Base-by-base conservation (phyloP, 2,888 invertebrate genomes). In the Agrotis exclamationis region DNA sequence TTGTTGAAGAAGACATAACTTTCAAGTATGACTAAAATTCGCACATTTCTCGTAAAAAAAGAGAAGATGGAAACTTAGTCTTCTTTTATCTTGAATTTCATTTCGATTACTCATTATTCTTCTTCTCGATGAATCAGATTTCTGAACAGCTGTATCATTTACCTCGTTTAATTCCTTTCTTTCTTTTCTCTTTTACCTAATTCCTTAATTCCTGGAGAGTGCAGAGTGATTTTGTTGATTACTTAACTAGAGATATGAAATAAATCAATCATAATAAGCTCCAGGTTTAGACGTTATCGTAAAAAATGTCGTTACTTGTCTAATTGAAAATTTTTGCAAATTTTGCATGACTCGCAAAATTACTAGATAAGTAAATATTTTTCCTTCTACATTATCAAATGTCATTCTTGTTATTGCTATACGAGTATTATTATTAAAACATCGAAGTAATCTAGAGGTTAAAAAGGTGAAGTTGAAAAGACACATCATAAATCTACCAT, bases 341-440 rank as follows among this genome's bases (percentile, higher is more conserved):
- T 63, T 44, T 22, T 16, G 44, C 56, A 57, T 76, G 76, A 76
- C 13, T 72, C 20, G 50, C 50, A 7, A 65, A 44, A 13, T 50
- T 22, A 65, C 11, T 20, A 20, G 18, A 24, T 33, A 44, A 44
- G 64, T 33, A 65, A 33, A 33, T 33, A 39, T 39, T 56, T 22
- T 75, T 48, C 6, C 22, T n/a, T 66, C 48, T n/a, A 44, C n/a
- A 16, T 54, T 33, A 11, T 39, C 28, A 28, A 28, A 28, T 28
- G 5, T 28, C 39, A 39, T 39, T 39, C 9, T 39, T 39, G 39
- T 39, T 13, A 51, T 28, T 28, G 24, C 18, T 13, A 45, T 39
- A 11, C 39, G 33, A 33, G 7, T 47, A 51, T 28, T 48, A 13
- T 24, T 48, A 18, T 39, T 24, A 24, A 24, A 45, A 54, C 13